Base-by-base conservation (phyloP, 2,888 invertebrate genomes). In the Cerastis rubricosa region DNA sequence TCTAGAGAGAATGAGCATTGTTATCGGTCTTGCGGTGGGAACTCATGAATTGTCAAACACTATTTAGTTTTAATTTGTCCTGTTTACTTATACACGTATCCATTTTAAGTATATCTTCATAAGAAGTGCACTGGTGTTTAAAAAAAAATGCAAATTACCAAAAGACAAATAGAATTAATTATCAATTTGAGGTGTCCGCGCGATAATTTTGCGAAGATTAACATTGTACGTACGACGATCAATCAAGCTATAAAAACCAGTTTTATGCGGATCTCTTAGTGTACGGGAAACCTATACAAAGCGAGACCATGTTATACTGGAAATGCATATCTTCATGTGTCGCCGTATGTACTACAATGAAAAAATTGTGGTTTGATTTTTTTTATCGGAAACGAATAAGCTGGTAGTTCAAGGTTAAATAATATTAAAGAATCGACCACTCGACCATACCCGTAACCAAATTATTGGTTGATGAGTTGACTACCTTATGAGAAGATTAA, bases 121-220 rank as follows among this genome's bases (percentile, higher is more conserved):
- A 63, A 64, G n/a, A n/a, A 29, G 8, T 49, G 19, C n/a, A 59
- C 64, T 57, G 63, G 29, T 49, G 22, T 40, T 64, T 57, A 14
- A 47, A 40, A 78, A 19, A 49, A 25, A 61, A 61, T 80, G 63
- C 45, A 47, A 81, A 54, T 74, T 29, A 22, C 29, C 29, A 43
- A 74, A 5, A 47, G 49, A 51, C 25, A 64, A 51, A 35, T 22
- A 12, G 17, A 68, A 68, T 79, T 22, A n/a, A 45, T 29, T 35
- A 61, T 40, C 19, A 51, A 51, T 54, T 74, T 19, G 14, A 19
- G 40, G 2, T 54, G 40, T 47, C 74, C 45, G 51, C 35, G 40
- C 25, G 61, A 78, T 51, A 3, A n/a, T 12, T 43, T 45, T 57
- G 11, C 9, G n/a, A 49, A 43, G 35, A 51, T 0, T 3, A 17